phyloP scores from a whole-genome alignment of 2,113 vertebrate genomes.

The Amia ocellicauda region DNA sequence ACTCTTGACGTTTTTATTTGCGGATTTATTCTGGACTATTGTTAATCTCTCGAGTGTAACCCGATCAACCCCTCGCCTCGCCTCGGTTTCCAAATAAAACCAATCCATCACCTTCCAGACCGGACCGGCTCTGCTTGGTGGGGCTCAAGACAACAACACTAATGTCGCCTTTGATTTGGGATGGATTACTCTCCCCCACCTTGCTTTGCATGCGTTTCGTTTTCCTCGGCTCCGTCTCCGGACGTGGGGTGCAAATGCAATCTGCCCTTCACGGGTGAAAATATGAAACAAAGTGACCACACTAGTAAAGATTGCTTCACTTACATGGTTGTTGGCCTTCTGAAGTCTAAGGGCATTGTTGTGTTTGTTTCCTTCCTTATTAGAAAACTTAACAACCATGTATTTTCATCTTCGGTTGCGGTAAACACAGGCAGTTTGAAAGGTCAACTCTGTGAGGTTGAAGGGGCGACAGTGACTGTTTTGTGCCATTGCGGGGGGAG shows the following conservation, averaged over 20 bases:
- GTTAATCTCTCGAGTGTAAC: neutral
- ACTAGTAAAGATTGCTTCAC: neutral
- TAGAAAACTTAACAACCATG: too few species aligned
- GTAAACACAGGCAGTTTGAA: too few species aligned
- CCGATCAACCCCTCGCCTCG: neutral
- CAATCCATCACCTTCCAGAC: conserved; percentile 1
- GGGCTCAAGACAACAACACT: neutral
- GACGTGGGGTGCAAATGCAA: neutral
- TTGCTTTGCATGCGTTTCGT: neutral
- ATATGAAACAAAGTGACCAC: conserved; percentile 1
- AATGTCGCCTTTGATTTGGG: neutral
- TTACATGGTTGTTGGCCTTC: neutral
- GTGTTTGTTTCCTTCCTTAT: too few species aligned
- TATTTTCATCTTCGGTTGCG: too few species aligned
- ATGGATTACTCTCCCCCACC: neutral
- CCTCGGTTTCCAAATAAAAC: neutral
- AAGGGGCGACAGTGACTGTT: too few species aligned
- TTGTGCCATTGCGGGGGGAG: too few species aligned
- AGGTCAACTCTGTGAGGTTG: too few species aligned
- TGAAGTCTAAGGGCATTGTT: neutral
- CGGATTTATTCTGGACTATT: neutral
- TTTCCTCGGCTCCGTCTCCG: neutral
- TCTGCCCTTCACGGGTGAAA: neutral
- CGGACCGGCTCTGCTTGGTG: neutral
- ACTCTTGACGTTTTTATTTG: conserved; percentile 13